A percentile compares a stretch with the other conserved stretches of the same genome.
These are phyloP conservation scores for Drosophila malerkotliana DNA, from an alignment of 1,140 invertebrate species.

Conservation along the genomic window DNA sequence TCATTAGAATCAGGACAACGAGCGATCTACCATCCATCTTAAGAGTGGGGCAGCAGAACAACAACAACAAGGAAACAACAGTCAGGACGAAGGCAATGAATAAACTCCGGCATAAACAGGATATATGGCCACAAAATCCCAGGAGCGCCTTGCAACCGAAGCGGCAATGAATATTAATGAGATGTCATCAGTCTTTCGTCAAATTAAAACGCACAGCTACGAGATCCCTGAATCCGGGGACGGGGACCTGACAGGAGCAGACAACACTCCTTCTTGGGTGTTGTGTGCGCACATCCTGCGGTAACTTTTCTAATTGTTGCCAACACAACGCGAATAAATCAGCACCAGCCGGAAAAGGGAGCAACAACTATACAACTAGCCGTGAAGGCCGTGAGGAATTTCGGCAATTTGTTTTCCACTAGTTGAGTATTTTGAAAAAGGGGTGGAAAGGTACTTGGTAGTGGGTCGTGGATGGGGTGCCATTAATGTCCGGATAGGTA, in stretches of 20 bases:
- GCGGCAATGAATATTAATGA: conserved; percentile 83
- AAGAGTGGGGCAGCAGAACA: not conserved
- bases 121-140: conserved; percentile 69
- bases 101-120: conserved; percentile 65
- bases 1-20: conserved; percentile 66
- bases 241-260: conserved; percentile 21
- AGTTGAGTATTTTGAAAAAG: conserved; percentile 52
- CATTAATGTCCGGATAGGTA: conserved; percentile 16
- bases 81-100: conserved; percentile 50
- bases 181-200: conserved; percentile 83
- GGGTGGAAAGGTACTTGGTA: not conserved
- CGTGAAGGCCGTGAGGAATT: conserved; percentile 54
- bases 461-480: not conserved
- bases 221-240: conserved; percentile 8
- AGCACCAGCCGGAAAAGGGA: conserved; percentile 58
- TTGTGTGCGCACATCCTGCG: conserved; percentile 65
- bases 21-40: conserved; percentile 27
- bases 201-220: conserved; percentile 79
- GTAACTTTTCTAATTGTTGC: conserved; percentile 83
- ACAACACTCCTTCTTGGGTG: conserved; percentile 31
- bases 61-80: not conserved
- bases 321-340: conserved; percentile 82
- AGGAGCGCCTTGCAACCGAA: conserved; percentile 59
- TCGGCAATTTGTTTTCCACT: conserved; percentile 69
- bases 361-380: conserved; percentile 18